Evolutionary conservation across 1,140 invertebrate genomes (phyloP), one percentile per base, ranked within the genome.

Genomic region (Drosophila willistoni): DNA sequence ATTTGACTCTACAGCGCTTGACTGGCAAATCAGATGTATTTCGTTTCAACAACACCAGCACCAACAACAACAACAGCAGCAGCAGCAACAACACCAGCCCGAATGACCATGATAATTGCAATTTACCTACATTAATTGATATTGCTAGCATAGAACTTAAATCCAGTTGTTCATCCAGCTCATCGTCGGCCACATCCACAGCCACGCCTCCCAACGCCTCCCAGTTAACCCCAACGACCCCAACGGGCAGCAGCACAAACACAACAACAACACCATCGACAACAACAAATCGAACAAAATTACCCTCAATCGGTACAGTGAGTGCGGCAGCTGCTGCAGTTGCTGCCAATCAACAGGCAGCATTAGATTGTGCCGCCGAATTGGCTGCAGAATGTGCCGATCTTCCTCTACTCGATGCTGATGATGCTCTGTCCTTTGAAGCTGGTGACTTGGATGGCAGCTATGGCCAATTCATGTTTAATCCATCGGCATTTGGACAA

Each of bases 1-100:
- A 97, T 92, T 93, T 97, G 85, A 96, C 96, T 12, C 92, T 97
- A 39, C 96, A 97, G 92, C 94, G 96, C 68, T 93, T 97, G 22
- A 94, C 94, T 1, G 93, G 91, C 14, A 91, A 90, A 74, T 90
- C 86, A 33, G 90, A 92, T 81, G 90, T 91, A 3, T 81, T 91
- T 76, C 83, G 90, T 54, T 81, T 85, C 51, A 62, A 54, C 62
- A 74, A 54, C 83, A 69, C 63, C 68, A 55, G 62, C 69, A 71
- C 33, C 73, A 82, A 62, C 63, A 39, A 17, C 73, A 73, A 42
- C 59, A 71, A 25, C 70, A 84, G n/a, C 81, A 91, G 44, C 47
- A 63, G 9, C 7, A 61, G 22, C 62, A 72, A 19, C 41, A 57
- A 19, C 41, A 57, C 14, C 6, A 67, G 4, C 17, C 64, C 25